phyloP scores from a whole-genome alignment of 2,113 vertebrate genomes.

The Pimephales promelas region DNA sequence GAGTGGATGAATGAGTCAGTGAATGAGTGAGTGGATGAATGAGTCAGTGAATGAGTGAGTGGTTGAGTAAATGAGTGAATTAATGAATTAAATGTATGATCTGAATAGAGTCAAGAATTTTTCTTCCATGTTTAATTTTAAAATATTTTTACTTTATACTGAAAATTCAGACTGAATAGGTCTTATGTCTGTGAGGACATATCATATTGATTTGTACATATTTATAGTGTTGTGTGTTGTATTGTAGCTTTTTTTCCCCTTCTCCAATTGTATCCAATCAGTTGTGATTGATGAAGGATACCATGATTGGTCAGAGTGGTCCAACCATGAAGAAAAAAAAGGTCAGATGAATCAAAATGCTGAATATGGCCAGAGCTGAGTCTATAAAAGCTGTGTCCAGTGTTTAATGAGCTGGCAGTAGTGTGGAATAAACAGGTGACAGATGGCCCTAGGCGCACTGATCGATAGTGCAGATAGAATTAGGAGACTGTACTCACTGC shows the following conservation, averaged over 20 bases:
- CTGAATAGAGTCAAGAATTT: too few relatives aligned
- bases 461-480: slow-evolving; percentile 51
- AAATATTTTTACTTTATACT: neutral
- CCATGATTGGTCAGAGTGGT: neutral
- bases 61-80: too few relatives aligned
- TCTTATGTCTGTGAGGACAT: neutral
- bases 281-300: neutral
- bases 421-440: slow-evolving; percentile 21
- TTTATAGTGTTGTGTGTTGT: neutral
- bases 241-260: neutral
- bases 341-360: neutral
- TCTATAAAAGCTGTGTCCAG: neutral
- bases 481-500: slow-evolving; percentile 81
- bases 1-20: too few relatives aligned
- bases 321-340: neutral
- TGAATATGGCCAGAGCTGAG: neutral
- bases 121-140: neutral
- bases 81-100: too few relatives aligned
- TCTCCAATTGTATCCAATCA: neutral
- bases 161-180: neutral
- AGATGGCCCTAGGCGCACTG: slow-evolving; percentile 6
- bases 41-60: too few relatives aligned
- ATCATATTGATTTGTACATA: neutral
- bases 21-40: too few relatives aligned
- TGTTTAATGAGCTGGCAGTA: neutral